phyloP scores from a whole-genome alignment of 1,140 invertebrate species.

The Palaemon carinicauda region DNA sequence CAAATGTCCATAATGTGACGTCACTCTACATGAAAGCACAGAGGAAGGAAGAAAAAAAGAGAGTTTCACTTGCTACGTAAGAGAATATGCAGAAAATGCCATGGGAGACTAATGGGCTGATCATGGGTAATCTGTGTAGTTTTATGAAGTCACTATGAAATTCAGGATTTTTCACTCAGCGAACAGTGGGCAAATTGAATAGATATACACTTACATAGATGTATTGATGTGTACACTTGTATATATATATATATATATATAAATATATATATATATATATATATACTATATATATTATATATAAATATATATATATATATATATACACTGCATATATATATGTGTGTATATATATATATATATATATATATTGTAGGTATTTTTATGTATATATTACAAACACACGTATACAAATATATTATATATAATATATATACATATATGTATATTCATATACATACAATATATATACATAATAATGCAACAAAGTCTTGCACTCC shows the following conservation, averaged over 20 bases:
- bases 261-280: background rate
- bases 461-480: background rate
- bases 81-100: too few species aligned
- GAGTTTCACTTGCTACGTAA: too few species aligned
- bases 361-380: slow-evolving; percentile 9
- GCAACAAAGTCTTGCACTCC: too few species aligned
- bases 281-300: background rate
- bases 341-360: background rate
- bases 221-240: too few species aligned
- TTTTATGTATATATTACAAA: too few species aligned
- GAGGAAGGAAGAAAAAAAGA: too few species aligned
- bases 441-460: background rate
- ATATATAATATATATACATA: background rate
- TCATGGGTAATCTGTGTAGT: too few species aligned
- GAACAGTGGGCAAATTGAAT: background rate
- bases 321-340: background rate
- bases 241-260: background rate
- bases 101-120: too few species aligned
- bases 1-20: too few species aligned
- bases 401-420: background rate
- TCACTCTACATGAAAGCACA: too few species aligned
- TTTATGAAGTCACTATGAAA: too few species aligned
- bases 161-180: too few species aligned
- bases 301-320: background rate
- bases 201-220: background rate